These are phyloP conservation scores for Fopius arisanus DNA, from an alignment of 1,140 invertebrate species.

Conservation along the genomic window DNA sequence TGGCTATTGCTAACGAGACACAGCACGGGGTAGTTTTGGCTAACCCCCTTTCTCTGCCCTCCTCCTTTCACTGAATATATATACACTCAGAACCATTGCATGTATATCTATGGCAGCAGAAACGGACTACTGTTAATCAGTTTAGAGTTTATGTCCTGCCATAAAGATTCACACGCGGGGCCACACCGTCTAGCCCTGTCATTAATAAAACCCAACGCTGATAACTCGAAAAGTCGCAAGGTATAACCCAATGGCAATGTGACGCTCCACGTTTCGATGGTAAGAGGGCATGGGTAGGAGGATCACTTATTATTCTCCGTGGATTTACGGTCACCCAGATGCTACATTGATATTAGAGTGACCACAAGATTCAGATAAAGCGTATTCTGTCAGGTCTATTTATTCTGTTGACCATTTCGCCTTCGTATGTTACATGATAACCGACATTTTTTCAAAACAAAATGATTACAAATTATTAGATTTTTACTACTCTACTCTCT, in stretches of 20 bases:
- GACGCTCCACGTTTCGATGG: not conserved
- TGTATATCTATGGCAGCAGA: constrained; percentile 57
- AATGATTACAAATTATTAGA: no score
- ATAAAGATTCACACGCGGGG: constrained; percentile 52
- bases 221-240: constrained; percentile 66
- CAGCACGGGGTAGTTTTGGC: constrained; percentile 53
- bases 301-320: constrained; percentile 23
- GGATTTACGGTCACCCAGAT: constrained; percentile 14
- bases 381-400: not conserved
- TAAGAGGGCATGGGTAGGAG: not conserved
- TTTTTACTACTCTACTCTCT: no score
- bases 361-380: constrained; percentile 4
- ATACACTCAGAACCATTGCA: constrained; percentile 47
- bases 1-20: constrained; percentile 61
- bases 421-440: no score
- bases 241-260: constrained; percentile 44
- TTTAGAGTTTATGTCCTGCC: constrained; percentile 66
- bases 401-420: not conserved
- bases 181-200: constrained; percentile 56
- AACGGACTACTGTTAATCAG: constrained; percentile 63
- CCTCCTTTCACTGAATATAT: constrained; percentile 17
- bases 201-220: constrained; percentile 65
- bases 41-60: constrained; percentile 6
- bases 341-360: constrained; percentile 14
- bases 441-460: no score